Evolutionary conservation across 1,140 invertebrate species (phyloP).

Genomic region (Bombus cullumanus): DNA sequence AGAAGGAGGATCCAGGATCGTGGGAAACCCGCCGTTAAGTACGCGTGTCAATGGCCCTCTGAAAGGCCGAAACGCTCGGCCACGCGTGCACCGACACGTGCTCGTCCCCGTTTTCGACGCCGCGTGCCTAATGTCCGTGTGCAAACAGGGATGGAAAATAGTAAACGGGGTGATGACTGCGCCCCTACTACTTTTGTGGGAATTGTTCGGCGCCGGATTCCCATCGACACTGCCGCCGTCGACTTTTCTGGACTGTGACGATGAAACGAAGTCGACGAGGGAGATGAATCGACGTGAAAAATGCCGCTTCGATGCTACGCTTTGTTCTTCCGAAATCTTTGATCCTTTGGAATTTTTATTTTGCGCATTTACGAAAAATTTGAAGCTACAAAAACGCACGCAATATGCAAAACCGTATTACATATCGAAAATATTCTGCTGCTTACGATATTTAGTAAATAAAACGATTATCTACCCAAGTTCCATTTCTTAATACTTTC

Average conservation of each 20-base stretch:
- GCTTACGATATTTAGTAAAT: too few relatives aligned
- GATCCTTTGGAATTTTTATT: too few relatives aligned
- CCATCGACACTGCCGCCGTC: conserved; percentile 45
- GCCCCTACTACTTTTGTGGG: conserved; percentile 48
- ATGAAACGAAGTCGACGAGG: not conserved
- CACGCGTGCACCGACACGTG: conserved; percentile 60
- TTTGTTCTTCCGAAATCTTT: not conserved
- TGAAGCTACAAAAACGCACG: too few relatives aligned
- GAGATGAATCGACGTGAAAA: too few relatives aligned
- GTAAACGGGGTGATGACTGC: not conserved
- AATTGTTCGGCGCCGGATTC: conserved; percentile 51
- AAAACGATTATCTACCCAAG: too few relatives aligned
- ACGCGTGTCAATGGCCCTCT: conserved; percentile 57
- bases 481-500: too few relatives aligned
- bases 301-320: not conserved
- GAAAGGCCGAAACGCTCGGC: conserved; percentile 38
- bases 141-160: conserved; percentile 4
- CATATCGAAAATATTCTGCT: too few relatives aligned
- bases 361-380: too few relatives aligned
- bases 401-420: too few relatives aligned
- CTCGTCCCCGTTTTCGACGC: not conserved
- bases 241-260: conserved; percentile 33
- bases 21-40: conserved; percentile 47
- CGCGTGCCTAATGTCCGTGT: not conserved
- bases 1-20: conserved; percentile 32